Evolutionary conservation across 2,888 invertebrate species (phyloP).

Genomic region (Micropterix aruncella): DNA sequence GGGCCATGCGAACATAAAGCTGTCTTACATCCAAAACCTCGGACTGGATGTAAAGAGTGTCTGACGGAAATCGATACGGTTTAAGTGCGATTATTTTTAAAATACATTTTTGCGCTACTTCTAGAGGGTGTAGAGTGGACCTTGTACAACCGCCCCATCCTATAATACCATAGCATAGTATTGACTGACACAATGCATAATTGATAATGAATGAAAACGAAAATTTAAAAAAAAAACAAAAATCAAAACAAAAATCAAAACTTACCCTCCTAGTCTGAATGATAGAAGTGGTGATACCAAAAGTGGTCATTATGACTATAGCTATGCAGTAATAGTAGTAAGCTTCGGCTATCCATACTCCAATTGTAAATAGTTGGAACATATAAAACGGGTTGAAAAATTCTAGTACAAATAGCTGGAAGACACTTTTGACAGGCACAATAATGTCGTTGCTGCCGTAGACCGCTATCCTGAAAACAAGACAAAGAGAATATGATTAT

Average conservation of each 20-base stretch:
- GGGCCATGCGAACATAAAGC: too few relatives aligned
- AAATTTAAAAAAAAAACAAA: too few relatives aligned
- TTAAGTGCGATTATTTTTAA: too few relatives aligned
- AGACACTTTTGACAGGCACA: constrained; percentile 60
- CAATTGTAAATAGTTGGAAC: constrained; percentile 85
- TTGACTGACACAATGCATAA: constrained; percentile 2
- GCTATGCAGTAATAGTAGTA: constrained; percentile 84
- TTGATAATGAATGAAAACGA: background rate
- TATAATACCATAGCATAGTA: too few relatives aligned
- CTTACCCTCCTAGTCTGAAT: constrained; percentile 71
- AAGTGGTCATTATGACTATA: constrained; percentile 70
- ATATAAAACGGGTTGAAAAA: constrained; percentile 91
- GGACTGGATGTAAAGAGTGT: too few relatives aligned
- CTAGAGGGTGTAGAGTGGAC: too few relatives aligned
- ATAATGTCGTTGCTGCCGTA: constrained; percentile 77
- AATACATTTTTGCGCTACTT: too few relatives aligned
- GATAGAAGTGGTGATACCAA: constrained; percentile 72
- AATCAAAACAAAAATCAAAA: too few relatives aligned
- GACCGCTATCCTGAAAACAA: constrained; percentile 63
- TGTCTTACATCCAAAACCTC: too few relatives aligned
- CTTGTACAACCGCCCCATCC: too few relatives aligned
- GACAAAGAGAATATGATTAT: too few relatives aligned
- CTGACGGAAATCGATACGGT: too few relatives aligned
- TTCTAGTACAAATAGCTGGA: constrained; percentile 62
- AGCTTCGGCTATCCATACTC: constrained; percentile 79